Conservation (phyloP, 2,113 vertebrate species). For the Orcinus orca region DNA sequence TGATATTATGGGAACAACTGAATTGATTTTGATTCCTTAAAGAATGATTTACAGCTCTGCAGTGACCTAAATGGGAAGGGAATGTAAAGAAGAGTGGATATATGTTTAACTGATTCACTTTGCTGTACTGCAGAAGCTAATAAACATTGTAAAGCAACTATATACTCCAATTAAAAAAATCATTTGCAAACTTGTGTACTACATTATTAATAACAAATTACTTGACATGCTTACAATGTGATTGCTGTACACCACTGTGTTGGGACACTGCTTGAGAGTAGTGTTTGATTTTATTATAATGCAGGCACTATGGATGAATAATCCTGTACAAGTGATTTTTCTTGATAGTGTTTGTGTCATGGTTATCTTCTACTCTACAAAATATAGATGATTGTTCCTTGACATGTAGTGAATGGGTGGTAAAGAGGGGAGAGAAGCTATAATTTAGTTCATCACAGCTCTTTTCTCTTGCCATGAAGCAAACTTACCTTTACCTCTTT, state of each 20-base stretch:
- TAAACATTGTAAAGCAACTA: no score
- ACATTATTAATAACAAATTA: not conserved
- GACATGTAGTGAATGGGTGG: not conserved
- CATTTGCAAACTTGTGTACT: not conserved
- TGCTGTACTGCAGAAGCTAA: no score
- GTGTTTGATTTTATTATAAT: slow-evolving; percentile 14
- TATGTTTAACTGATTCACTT: no score
- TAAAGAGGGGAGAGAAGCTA: not conserved
- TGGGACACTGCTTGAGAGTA: not conserved
- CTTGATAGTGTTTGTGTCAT: not conserved
- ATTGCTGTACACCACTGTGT: not conserved
- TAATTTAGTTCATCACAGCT: not conserved
- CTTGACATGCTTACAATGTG: not conserved
- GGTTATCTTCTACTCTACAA: not conserved
- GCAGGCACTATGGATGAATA: not conserved
- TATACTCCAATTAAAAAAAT: not conserved
- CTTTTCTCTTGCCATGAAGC: not conserved
- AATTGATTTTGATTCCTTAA: not conserved
- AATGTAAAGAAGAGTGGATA: no score
- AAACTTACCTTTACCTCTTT: slow-evolving; percentile 6
- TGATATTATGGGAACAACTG: not conserved
- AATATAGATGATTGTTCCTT: not conserved
- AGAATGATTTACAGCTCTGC: not conserved
- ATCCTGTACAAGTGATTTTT: not conserved
- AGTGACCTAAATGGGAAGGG: no score